Percentiles rank a stretch among this genome's conserved stretches.
phyloP scores from a whole-genome alignment of 1,140 invertebrate genomes.

The Apis dorsata region DNA sequence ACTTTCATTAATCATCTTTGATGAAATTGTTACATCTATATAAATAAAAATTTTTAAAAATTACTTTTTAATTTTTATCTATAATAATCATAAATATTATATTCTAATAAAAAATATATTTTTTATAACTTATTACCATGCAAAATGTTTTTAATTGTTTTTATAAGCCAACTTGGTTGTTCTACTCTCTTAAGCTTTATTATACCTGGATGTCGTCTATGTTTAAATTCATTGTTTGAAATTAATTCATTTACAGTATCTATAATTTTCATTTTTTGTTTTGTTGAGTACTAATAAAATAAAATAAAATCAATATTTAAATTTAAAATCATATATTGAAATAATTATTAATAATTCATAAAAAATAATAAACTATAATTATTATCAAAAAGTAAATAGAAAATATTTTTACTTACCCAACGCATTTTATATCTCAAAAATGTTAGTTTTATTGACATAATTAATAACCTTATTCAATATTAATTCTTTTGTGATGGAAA shows the following conservation, averaged over 20 bases:
- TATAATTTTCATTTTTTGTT: conserved; percentile 79
- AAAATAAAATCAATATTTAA: background rate
- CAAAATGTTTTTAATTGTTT: conserved; percentile 80
- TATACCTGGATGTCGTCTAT: conserved; percentile 85
- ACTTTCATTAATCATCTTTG: conserved; percentile 80
- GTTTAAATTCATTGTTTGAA: conserved; percentile 82
- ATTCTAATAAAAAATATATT: background rate
- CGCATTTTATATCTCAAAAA: conserved; percentile 7
- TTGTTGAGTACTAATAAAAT: conserved; percentile 82
- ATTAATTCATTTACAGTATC: conserved; percentile 79
- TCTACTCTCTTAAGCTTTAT: conserved; percentile 77
- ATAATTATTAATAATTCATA: background rate
- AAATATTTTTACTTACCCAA: conserved; percentile 23
- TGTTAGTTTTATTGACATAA: conserved; percentile 16
- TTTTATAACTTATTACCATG: conserved; percentile 68
- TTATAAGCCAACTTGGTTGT: conserved; percentile 82
- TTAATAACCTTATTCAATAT: background rate
- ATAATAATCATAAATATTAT: conserved; percentile 7
- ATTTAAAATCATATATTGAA: background rate
- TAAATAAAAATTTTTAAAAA: conserved; percentile 3
- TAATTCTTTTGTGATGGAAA: background rate
- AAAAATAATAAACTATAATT: background rate
- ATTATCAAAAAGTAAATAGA: background rate
- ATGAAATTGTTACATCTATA: conserved; percentile 78
- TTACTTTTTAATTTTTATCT: background rate